A percentile compares a stretch with the other conserved stretches of the same genome.
These are phyloP conservation scores for Itoplectis maculator DNA, from an alignment of 2,888 invertebrate species.

Conservation along the genomic window DNA sequence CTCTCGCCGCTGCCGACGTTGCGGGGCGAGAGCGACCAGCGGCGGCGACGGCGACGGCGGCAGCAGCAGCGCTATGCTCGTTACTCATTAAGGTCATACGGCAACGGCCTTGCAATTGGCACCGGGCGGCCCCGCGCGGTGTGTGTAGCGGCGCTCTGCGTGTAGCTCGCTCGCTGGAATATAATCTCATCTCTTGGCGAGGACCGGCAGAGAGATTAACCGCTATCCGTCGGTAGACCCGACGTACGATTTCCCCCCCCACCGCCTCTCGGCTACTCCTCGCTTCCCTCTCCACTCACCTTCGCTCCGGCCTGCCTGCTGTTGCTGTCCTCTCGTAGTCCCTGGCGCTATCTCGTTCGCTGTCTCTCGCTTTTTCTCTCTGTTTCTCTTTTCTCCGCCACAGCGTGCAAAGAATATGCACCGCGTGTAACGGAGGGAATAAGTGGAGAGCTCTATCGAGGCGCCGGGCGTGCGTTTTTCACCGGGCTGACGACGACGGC, in stretches of 20 bases:
- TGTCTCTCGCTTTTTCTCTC: neutral
- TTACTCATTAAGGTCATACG: slow-evolving; percentile 82
- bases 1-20: slow-evolving; percentile 51
- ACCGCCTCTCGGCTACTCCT: neutral
- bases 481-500: slow-evolving; percentile 52
- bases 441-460: slow-evolving; percentile 46
- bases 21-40: too few species aligned
- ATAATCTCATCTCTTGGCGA: slow-evolving; percentile 59
- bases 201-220: slow-evolving; percentile 38
- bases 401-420: slow-evolving; percentile 1
- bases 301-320: neutral
- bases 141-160: slow-evolving; percentile 43
- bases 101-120: slow-evolving; percentile 80
- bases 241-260: neutral
- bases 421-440: slow-evolving; percentile 19
- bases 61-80: slow-evolving; percentile 73
- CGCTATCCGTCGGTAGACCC: slow-evolving; percentile 39
- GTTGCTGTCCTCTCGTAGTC: too few species aligned
- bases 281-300: too few species aligned
- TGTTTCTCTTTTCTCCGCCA: neutral
- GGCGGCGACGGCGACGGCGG: neutral
- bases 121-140: slow-evolving; percentile 66
- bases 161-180: slow-evolving; percentile 57
- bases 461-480: slow-evolving; percentile 64
- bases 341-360: neutral